Evolutionary conservation across 1,140 invertebrate species (phyloP).

Genomic region (Drosophila saltans): DNA sequence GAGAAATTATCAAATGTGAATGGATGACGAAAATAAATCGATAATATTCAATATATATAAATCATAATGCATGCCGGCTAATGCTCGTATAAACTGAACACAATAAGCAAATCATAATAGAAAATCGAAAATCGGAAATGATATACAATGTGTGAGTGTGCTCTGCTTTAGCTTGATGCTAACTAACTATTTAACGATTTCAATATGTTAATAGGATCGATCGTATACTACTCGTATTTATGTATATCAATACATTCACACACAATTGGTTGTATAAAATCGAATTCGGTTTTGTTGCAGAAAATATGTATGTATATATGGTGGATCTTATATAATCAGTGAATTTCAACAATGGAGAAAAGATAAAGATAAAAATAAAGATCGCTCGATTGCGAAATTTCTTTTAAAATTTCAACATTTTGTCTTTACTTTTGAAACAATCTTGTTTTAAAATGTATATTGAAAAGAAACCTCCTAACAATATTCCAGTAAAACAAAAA

Average conservation of each 20-base stretch:
- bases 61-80: slow-evolving; percentile 28
- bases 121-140: slow-evolving; percentile 9
- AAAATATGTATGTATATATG: too few species aligned
- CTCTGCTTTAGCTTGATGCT: slow-evolving; percentile 59
- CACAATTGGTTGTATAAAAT: slow-evolving; percentile 1
- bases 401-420: too few species aligned
- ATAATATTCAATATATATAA: slow-evolving; percentile 28
- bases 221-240: not conserved
- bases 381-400: too few species aligned
- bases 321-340: too few species aligned
- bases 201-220: slow-evolving; percentile 16
- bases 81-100: slow-evolving; percentile 8
- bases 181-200: slow-evolving; percentile 36
- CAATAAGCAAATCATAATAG: slow-evolving; percentile 14
- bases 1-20: slow-evolving; percentile 22
- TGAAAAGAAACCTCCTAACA: too few species aligned
- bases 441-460: too few species aligned
- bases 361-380: too few species aligned
- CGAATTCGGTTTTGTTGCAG: not conserved
- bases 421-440: too few species aligned
- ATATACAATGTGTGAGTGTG: slow-evolving; percentile 44
- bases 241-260: not conserved
- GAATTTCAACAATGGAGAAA: too few species aligned
- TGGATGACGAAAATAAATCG: slow-evolving; percentile 33
- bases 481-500: too few species aligned